phyloP scores from a whole-genome alignment of 2,113 vertebrate species.

The Pimephales promelas region DNA sequence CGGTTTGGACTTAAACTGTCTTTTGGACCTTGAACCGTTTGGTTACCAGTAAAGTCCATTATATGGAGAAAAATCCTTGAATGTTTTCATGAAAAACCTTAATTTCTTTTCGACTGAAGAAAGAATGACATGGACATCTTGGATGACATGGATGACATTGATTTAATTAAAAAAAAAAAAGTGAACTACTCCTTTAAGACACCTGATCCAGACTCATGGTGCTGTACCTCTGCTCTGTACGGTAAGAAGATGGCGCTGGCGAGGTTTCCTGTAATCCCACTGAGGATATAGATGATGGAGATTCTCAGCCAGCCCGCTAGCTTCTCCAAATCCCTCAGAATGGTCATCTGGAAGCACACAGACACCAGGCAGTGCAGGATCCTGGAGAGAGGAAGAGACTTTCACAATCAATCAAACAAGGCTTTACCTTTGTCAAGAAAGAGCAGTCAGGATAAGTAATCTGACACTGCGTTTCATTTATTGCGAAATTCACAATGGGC shows the following conservation, averaged over 20 bases:
- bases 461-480: neutral
- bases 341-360: constrained; percentile 97
- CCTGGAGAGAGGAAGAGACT: constrained; percentile 77
- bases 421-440: constrained; percentile 62
- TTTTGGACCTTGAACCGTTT: too few relatives aligned
- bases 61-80: too few relatives aligned
- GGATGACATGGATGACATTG: too few relatives aligned
- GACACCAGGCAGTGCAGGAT: constrained; percentile 98
- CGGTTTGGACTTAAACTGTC: too few relatives aligned
- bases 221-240: constrained; percentile 95
- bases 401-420: neutral
- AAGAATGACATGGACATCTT: too few relatives aligned
- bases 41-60: too few relatives aligned
- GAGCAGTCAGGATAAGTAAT: neutral
- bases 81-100: too few relatives aligned
- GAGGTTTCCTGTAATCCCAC: constrained; percentile 95
- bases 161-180: too few relatives aligned
- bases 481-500: neutral
- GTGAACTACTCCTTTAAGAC: too few relatives aligned
- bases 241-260: constrained; percentile 97
- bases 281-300: constrained; percentile 97
- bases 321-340: constrained; percentile 96
- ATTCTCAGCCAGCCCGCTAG: constrained; percentile 97
- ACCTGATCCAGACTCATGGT: constrained; percentile 89
- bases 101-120: too few relatives aligned